phyloP scores from a whole-genome alignment of 2,888 invertebrate genomes.

The Acrocyrtus sp. region DNA sequence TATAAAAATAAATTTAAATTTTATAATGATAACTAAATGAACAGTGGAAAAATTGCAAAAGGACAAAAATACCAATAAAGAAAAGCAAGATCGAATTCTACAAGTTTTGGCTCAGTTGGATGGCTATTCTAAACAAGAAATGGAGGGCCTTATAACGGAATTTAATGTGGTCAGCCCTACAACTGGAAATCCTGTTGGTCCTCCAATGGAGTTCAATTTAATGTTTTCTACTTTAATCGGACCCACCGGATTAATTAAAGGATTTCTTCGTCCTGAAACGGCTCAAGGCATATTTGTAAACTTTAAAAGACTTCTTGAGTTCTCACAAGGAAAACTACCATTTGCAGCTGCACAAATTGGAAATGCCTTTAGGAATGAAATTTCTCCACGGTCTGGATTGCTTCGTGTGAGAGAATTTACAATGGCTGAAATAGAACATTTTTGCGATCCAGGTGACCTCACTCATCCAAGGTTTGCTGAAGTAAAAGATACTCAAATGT shows the following conservation, averaged over 20 bases:
- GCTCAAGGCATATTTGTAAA: slow-evolving; percentile 99
- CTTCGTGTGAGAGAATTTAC: slow-evolving; percentile 98
- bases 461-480: slow-evolving; percentile 88
- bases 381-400: slow-evolving; percentile 96
- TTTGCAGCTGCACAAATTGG: slow-evolving; percentile 99
- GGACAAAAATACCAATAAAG: slow-evolving; percentile 79
- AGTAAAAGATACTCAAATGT: slow-evolving; percentile 79
- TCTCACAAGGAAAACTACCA: slow-evolving; percentile 94
- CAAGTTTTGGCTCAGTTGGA: slow-evolving; percentile 73
- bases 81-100: slow-evolving; percentile 54
- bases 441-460: slow-evolving; percentile 92
- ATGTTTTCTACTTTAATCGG: slow-evolving; percentile 99
- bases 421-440: slow-evolving; percentile 99
- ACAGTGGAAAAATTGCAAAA: slow-evolving; percentile 85
- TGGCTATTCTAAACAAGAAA: slow-evolving; percentile 90
- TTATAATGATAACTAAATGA: neutral
- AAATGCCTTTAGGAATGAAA: slow-evolving; percentile 98
- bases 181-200: slow-evolving; percentile 93
- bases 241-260: slow-evolving; percentile 82
- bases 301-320: slow-evolving; percentile 96
- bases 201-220: slow-evolving; percentile 97
- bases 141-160: slow-evolving; percentile 84
- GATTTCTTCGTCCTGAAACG: slow-evolving; percentile 96
- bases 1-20: slow-evolving; percentile 6
- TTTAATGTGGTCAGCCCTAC: slow-evolving; percentile 95